Conservation (phyloP, 1,140 invertebrate genomes). For the Onthophagus taurus region DNA sequence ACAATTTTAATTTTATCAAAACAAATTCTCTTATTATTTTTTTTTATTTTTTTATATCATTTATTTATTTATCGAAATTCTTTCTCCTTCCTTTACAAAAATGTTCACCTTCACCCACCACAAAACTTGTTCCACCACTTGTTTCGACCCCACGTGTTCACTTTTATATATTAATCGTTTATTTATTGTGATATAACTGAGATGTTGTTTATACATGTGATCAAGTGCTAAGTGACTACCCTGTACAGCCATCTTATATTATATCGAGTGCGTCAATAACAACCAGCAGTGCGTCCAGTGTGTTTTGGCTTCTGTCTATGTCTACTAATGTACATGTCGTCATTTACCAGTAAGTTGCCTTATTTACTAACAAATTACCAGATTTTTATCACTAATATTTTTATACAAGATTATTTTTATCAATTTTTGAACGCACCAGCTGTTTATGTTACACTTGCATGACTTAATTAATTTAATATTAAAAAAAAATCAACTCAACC, state of each 20-base stretch:
- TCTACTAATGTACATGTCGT: constrained; percentile 36
- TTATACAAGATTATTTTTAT: no score
- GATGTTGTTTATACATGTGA: not conserved
- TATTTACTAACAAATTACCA: constrained; percentile 33
- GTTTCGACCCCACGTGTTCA: no score
- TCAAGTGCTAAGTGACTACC: not conserved
- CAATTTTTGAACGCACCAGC: no score
- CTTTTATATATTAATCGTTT: not conserved
- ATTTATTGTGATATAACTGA: constrained; percentile 5
- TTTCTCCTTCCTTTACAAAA: no score
- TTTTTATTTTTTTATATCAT: not conserved
- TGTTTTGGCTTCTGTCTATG: constrained; percentile 35
- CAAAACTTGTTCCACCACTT: constrained; percentile 23
- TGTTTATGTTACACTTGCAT: no score
- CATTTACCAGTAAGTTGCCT: constrained; percentile 35
- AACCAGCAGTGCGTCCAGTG: constrained; percentile 22
- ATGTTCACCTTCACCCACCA: no score
- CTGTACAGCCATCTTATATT: not conserved
- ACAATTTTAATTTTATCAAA: constrained; percentile 2
- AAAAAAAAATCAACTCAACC: no score
- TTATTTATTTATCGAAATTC: not conserved
- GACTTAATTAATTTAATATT: no score
- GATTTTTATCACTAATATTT: no score
- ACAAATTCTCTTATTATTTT: not conserved
- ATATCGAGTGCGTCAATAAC: constrained; percentile 17